Conservation (phyloP, 2,888 invertebrate genomes). For the Anodontia alba region DNA sequence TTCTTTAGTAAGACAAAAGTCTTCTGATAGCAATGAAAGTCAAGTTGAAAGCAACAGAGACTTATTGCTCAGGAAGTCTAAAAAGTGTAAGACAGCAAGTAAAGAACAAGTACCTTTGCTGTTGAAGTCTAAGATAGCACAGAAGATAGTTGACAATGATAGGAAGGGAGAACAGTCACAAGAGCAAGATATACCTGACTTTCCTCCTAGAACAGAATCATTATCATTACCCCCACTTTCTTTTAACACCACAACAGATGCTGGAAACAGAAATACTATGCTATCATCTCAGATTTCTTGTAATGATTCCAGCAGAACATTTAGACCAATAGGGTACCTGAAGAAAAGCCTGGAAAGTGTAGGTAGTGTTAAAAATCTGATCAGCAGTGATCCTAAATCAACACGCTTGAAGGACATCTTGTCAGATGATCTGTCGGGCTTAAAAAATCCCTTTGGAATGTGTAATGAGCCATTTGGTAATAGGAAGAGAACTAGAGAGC, state of each 20-base stretch:
- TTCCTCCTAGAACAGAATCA: background rate
- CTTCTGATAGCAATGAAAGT: background rate
- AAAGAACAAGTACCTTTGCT: background rate
- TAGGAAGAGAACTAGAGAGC: no score
- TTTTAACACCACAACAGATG: background rate
- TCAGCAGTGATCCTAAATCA: background rate
- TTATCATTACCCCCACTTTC: background rate
- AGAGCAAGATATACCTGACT: background rate
- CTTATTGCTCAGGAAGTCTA: background rate
- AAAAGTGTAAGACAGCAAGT: background rate
- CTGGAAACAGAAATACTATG: background rate
- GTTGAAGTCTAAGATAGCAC: background rate
- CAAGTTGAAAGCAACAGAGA: background rate
- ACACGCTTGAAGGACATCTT: background rate
- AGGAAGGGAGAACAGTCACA: background rate
- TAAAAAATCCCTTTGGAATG: conserved; percentile 1
- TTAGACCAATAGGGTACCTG: background rate
- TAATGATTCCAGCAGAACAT: background rate
- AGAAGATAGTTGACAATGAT: background rate
- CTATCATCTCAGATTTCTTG: background rate
- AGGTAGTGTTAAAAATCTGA: background rate
- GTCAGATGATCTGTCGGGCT: background rate
- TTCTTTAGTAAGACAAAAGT: background rate
- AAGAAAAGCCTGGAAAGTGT: background rate
- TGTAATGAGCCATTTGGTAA: background rate